Evolutionary conservation across 2,113 vertebrate species (phyloP), one percentile per base, ranked within the genome.

Genomic region (Rhinichthys klamathensis): DNA sequence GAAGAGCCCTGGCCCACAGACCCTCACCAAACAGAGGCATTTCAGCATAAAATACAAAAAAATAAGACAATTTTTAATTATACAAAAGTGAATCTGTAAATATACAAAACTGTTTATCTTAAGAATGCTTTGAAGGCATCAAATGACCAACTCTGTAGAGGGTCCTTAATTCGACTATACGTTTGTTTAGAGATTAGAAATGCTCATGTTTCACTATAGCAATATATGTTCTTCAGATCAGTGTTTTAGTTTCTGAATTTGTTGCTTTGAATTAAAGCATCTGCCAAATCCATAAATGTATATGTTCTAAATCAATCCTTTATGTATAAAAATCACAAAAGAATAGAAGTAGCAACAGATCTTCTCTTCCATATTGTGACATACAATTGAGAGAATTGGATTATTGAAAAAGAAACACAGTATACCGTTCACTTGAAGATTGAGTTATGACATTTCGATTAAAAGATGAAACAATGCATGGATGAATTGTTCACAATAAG

Each of bases 1-100:
- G 93, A 38, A 38, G 84, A 83, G 86, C 89, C 75, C 82, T 67
- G 79, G 2, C 83, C 38, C 82, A 69, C 1, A 81, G 54, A 70
- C 76, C 86, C 32, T 75, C 82, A 73, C 76, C 76, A 89, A 87
- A 90, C 75, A 86, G 86, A 85, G 81, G 84, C 25, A 21, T 82
- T 80, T 86, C 76, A 84, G 12, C 46, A 80, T 74, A 44, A 76
- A 76, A 49, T 49, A 49, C n/a, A n/a, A 12, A 70, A 27, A 73
- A n/a, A 21, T n/a, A 41, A 73, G 23, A 73, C 18, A 10, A 73
- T 44, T 44, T 73, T 44, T 38, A 1, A 10, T 10, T 21, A 69
- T 18, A 69, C 21, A 69, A 69, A 69, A 2, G 65, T 35, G 30
- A 35, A 32, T 32, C 61, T 67, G 16, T 69, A 35, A 32, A 67